phyloP scores from a whole-genome alignment of 2,888 invertebrate species.

The Ichneumon xanthorius region DNA sequence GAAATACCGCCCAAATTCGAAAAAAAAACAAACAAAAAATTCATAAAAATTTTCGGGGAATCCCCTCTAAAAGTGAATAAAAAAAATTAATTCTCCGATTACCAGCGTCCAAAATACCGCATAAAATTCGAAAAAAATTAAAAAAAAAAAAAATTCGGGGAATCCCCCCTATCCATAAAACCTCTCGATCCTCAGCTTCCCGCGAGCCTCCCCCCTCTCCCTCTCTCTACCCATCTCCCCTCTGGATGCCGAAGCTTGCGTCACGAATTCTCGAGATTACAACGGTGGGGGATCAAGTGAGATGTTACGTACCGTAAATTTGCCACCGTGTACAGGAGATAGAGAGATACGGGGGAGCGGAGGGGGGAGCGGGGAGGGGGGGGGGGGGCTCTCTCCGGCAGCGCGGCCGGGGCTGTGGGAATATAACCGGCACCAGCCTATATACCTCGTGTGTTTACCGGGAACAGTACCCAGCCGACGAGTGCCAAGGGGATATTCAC shows the following conservation, averaged over 20 bases:
- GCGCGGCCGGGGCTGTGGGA: slow-evolving; percentile 81
- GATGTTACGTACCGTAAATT: slow-evolving; percentile 81
- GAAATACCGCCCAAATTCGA: too few species aligned
- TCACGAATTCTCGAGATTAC: slow-evolving; percentile 75
- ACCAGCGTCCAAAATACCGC: too few species aligned
- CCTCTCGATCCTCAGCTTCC: slow-evolving; percentile 47
- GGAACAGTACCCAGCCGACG: slow-evolving; percentile 55
- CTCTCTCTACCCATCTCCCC: neutral
- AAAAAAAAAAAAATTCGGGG: too few species aligned
- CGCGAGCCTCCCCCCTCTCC: slow-evolving; percentile 13
- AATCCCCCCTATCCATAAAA: neutral
- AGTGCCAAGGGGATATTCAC: slow-evolving; percentile 63
- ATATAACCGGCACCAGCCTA: slow-evolving; percentile 74
- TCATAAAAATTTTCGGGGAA: too few species aligned
- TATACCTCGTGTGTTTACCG: slow-evolving; percentile 66
- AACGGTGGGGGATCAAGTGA: slow-evolving; percentile 74
- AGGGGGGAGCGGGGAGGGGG: neutral
- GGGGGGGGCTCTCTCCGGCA: neutral
- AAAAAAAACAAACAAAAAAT: too few species aligned
- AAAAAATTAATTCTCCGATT: too few species aligned
- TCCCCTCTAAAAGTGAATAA: too few species aligned
- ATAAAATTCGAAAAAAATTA: too few species aligned
- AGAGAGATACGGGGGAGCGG: neutral
- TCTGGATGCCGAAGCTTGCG: slow-evolving; percentile 64
- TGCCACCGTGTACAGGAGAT: slow-evolving; percentile 73